Base-by-base conservation (phyloP, 1,140 invertebrate genomes). In the Lycorma delicatula region DNA sequence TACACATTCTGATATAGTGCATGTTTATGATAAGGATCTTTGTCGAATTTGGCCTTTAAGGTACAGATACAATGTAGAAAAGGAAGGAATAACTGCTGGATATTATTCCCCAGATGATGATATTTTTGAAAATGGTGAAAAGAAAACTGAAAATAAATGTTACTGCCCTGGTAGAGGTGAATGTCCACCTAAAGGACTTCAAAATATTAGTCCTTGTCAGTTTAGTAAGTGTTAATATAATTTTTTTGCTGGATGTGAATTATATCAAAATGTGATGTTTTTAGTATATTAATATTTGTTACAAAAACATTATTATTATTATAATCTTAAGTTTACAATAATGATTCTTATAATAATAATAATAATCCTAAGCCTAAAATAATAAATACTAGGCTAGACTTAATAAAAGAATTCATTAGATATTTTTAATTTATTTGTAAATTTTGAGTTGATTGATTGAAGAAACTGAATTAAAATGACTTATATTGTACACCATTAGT, bases 201-300 rank as follows among this genome's bases (percentile, higher is more conserved):
- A 92, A 68, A 86, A 90, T 66, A 90, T 93, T 46, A 87, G 86
- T 64, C 85, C 87, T 0, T 93, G 89, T 64, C 89, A 91, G 73
- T 91, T 86, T 67, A 86, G 86, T 89, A 71, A 75, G 75, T 74
- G 36, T 47, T 20, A 18, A 6, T 11, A 20, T 5, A 46, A 29
- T 41, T 9, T 59, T 56, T 52, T 13, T 51, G 18, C 29, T n/a
- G n/a, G n/a, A 34, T 34, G 31, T 9, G 31, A 34, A 9, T 34
- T 34, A 34, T 34, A n/a, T 34, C 31, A n/a, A n/a, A n/a, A n/a
- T n/a, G n/a, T n/a, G n/a, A n/a, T n/a, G n/a, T n/a, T n/a, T n/a
- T n/a, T n/a, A n/a, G n/a, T n/a, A n/a, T n/a, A n/a, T n/a, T n/a
- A n/a, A n/a, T n/a, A n/a, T n/a, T n/a, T n/a, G n/a, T n/a, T n/a